phyloP scores from a whole-genome alignment of 2,113 vertebrate genomes.

The Perca schrenkii region DNA sequence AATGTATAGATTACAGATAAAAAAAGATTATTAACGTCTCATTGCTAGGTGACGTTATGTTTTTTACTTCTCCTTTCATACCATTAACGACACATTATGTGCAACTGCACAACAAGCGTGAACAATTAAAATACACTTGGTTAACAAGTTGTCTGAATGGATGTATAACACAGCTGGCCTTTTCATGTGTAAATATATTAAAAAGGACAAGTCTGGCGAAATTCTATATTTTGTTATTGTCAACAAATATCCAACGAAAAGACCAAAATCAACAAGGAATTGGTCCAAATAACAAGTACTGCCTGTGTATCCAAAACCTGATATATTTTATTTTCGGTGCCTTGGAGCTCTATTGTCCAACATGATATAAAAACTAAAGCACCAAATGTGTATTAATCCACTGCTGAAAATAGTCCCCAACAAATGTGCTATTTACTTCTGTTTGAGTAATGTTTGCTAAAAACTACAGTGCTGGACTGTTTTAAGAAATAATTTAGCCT shows the following conservation, averaged over 20 bases:
- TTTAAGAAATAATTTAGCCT: neutral
- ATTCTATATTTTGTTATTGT: neutral
- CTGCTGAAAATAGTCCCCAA: neutral
- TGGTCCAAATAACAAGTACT: neutral
- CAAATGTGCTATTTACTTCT: neutral
- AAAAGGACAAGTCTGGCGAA: neutral
- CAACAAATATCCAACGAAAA: neutral
- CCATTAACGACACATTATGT: neutral
- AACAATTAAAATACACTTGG: neutral
- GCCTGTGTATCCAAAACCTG: neutral
- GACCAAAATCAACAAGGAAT: neutral
- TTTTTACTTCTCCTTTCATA: neutral
- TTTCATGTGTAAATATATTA: neutral
- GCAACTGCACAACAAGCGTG: neutral
- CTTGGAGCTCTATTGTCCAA: neutral
- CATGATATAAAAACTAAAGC: neutral
- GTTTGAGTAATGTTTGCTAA: neutral
- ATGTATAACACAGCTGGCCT: neutral
- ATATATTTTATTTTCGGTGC: neutral
- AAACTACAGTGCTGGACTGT: too few species aligned
- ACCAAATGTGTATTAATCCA: neutral
- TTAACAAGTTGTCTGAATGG: neutral
- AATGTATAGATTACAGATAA: neutral
- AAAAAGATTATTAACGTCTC: neutral
- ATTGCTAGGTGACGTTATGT: neutral